These are phyloP conservation scores for Uria lomvia DNA, from an alignment of 2,113 vertebrate species.

Conservation along the genomic window DNA sequence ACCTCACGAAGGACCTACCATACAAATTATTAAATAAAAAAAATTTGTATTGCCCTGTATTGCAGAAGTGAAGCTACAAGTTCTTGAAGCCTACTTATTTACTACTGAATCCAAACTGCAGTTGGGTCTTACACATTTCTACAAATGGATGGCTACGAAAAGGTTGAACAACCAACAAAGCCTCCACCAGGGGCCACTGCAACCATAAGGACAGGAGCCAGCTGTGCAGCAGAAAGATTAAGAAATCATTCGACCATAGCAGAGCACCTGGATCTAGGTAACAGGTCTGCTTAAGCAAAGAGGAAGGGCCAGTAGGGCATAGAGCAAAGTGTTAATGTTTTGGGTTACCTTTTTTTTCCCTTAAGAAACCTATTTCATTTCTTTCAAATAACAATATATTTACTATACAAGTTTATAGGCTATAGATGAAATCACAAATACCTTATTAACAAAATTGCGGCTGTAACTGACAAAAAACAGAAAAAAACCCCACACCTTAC, in stretches of 20 bases:
- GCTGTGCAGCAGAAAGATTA: neutral
- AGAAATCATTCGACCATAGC: neutral
- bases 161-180: neutral
- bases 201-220: neutral
- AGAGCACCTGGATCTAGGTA: neutral
- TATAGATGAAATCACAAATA: neutral
- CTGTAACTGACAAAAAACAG: neutral
- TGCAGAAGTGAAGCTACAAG: neutral
- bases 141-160: neutral
- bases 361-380: neutral
- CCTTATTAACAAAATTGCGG: too few relatives aligned
- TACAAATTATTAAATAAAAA: neutral
- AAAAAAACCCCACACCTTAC: neutral
- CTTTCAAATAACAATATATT: neutral
- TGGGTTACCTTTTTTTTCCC: neutral
- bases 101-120: neutral
- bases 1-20: neutral
- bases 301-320: neutral
- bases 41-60: neutral
- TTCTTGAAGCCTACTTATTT: neutral
- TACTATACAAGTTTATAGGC: neutral
- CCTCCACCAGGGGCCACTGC: constrained; percentile 5
- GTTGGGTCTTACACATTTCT: neutral
- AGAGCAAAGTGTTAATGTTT: neutral
- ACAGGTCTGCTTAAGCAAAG: neutral